Percentiles rank a stretch among this genome's conserved stretches.
Conservation (phyloP, 2,888 invertebrate species). For the Toxonevra muliebris region DNA sequence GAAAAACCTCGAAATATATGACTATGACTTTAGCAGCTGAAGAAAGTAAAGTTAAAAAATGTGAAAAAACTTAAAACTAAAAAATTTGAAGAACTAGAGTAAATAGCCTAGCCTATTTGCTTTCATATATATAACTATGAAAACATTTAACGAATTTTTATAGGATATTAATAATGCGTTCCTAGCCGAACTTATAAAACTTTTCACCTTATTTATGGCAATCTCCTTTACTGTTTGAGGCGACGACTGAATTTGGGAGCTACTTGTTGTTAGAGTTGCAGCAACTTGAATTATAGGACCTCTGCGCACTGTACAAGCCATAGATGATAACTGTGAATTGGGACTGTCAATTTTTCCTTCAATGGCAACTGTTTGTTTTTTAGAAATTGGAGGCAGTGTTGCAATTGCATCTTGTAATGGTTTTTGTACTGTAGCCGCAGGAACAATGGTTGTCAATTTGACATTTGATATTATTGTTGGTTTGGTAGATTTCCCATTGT, state of each 20-base stretch:
- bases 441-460: not conserved
- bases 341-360: conserved; percentile 16
- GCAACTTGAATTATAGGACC: conserved; percentile 48
- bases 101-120: no score
- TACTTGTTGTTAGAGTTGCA: conserved; percentile 7
- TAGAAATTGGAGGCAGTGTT: conserved; percentile 38
- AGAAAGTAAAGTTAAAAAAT: no score
- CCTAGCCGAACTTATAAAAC: not conserved
- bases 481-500: conserved; percentile 2
- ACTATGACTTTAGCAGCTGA: no score
- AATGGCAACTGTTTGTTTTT: conserved; percentile 24
- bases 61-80: no score
- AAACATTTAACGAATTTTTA: not conserved
- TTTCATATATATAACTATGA: no score
- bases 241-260: conserved; percentile 17
- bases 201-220: conserved; percentile 54
- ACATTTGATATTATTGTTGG: not conserved
- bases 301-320: conserved; percentile 40
- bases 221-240: conserved; percentile 56
- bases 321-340: conserved; percentile 17
- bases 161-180: not conserved
- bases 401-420: conserved; percentile 28
- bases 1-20: no score
- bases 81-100: no score
- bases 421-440: conserved; percentile 9